Evolutionary conservation across 2,113 vertebrate species (phyloP), one percentile per base, ranked within the genome.

Genomic region (Sminthopsis crassicaudata): DNA sequence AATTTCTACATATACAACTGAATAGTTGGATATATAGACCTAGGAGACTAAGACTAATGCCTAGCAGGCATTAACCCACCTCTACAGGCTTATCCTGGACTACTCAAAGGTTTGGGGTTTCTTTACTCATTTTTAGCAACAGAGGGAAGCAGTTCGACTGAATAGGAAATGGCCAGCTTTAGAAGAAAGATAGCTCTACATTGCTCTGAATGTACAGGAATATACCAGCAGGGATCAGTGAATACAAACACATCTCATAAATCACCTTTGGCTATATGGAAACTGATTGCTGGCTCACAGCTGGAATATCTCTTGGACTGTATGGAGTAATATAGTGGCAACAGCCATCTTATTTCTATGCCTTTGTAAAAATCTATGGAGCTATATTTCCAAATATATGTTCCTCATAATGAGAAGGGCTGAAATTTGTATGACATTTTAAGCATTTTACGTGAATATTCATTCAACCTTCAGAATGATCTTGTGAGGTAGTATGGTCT

Each of bases 261-360:
- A 96, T 96, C 94, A 96, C 96, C 94, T n/a, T 25, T 52, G 93
- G 76, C 91, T 93, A 1, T 30, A 92, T 94, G 93, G 96, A 95
- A 93, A 76, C 89, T 9, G 42, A 91, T 0, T 48, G 93, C 90
- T 51, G 22, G 46, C 50, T 60, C 57, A 89, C 16, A 91, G 25
- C 53, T n/a, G 30, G 36, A 92, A 92, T 93, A 76, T 57, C 48
- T 42, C 91, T n/a, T 36, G 36, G 42, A 19, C 12, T 94, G 95
- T 92, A 92, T 0, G 0, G 52, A 42, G 95, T n/a, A 22, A 84
- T 42, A 84, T n/a, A 30, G 95, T 96, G 90, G 97, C 0, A 92
- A 46, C 46, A 95, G 91, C 93, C 54, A 93, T 92, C 53, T 90
- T 91, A 90, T 27, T 60, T 11, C 4, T 92, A 36, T 92, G 6